phyloP scores from a whole-genome alignment of 2,888 invertebrate species.

The Abrostola triplasia region DNA sequence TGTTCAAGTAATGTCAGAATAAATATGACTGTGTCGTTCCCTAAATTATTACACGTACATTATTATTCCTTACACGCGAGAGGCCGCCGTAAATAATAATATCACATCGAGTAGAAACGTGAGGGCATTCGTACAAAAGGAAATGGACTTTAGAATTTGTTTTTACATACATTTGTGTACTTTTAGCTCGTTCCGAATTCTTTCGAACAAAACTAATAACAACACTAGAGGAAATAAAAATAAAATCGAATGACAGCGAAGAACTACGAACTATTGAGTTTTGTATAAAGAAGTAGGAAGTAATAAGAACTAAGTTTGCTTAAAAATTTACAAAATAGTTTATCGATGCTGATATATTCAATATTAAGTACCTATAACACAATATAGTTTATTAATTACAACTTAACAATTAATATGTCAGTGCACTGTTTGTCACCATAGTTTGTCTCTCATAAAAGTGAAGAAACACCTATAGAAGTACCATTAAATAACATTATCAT shows the following conservation, averaged over 20 bases:
- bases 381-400: too few species aligned
- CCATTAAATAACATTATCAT: too few species aligned
- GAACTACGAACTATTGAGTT: background rate
- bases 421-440: too few species aligned
- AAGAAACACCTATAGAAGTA: too few species aligned
- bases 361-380: too few species aligned
- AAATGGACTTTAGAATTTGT: constrained; percentile 50
- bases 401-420: too few species aligned
- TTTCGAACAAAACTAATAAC: background rate
- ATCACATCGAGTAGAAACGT: constrained; percentile 48
- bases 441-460: too few species aligned
- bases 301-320: too few species aligned
- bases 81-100: constrained; percentile 55
- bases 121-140: constrained; percentile 48
- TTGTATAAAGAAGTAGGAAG: too few species aligned
- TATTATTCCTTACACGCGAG: constrained; percentile 53
- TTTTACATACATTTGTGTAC: constrained; percentile 39
- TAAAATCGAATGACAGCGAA: background rate
- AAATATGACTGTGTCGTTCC: constrained; percentile 38
- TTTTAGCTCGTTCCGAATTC: constrained; percentile 32
- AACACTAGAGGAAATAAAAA: background rate
- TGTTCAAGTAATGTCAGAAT: constrained; percentile 35
- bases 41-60: constrained; percentile 49
- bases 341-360: too few species aligned
- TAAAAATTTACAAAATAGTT: too few species aligned